Base-by-base conservation (phyloP, 1,140 invertebrate species). In the Neodiprion virginianus region DNA sequence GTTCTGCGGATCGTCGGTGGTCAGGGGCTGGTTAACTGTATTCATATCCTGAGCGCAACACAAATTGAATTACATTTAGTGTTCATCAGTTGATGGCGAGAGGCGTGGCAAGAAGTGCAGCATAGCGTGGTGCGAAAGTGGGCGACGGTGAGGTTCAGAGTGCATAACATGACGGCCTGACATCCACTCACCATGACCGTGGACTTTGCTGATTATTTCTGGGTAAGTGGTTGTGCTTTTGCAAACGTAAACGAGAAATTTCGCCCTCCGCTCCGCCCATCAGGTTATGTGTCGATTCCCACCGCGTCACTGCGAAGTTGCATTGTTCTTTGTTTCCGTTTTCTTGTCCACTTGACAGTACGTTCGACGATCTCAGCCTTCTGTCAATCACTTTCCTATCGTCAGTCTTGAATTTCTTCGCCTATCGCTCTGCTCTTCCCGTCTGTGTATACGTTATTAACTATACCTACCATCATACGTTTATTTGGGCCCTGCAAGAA, bases 141-240 rank as follows among this genome's bases (percentile, higher is more conserved):
- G n/a, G 11, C 53, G 53, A 12, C 53, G 0, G 11, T 10, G 53
- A 14, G n/a, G 53, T 61, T 12, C 53, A 12, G n/a, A 61, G 53
- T 61, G 53, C 53, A 61, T 61, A 76, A 78, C 79, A 80, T 76
- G 74, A 86, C 85, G 84, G 75, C 86, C 81, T 85, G 83, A 87
- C 83, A 79, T 76, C 80, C 76, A 78, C 81, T 81, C 86, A 88
- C 79, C 86, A 94, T 94, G 93, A 94, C 93, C 81, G 93, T 95
- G 80, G 93, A 94, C 85, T 95, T 95, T 87, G 93, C 92, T 81
- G 93, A 95, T 87, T 94, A 94, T 86, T 95, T 95, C 90, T 95
- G 94, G 94, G 94, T 94, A 87, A 91, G 91, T 89, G n/a, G 49
- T 40, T 40, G 28, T 40, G 28, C 28, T 40, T 40, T 40, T 40